Evolutionary conservation across 2,797 vertebrate species (phyloP).

Genomic region (Acestrorhynchus altus): DNA sequence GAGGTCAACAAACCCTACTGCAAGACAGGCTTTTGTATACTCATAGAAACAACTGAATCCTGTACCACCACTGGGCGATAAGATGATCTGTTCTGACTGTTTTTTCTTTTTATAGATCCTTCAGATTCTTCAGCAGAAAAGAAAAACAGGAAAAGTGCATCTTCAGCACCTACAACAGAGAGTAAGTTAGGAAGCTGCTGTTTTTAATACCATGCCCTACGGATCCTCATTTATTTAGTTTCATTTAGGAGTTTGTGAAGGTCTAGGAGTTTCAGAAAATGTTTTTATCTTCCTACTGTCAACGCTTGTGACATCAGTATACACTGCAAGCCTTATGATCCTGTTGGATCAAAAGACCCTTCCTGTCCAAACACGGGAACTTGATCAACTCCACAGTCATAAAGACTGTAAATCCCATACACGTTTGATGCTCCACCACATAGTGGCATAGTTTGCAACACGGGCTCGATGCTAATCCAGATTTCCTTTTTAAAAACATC

Average conservation of each 20-base stretch:
- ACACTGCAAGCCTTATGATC: slow-evolving; percentile 27
- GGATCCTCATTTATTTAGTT: too few species aligned
- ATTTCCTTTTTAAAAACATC: slow-evolving; percentile 34
- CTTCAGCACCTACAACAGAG: slow-evolving; percentile 84
- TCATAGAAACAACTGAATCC: not conserved
- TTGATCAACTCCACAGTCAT: not conserved
- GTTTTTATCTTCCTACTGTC: not conserved
- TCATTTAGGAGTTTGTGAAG: not conserved
- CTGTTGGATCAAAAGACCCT: slow-evolving; percentile 1
- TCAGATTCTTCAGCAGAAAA: slow-evolving; percentile 76
- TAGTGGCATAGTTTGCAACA: not conserved
- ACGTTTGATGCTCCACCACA: slow-evolving; percentile 6
- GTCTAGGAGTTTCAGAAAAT: not conserved
- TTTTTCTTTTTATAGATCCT: slow-evolving; percentile 41
- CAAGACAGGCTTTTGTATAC: not conserved
- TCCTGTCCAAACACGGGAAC: slow-evolving; percentile 13
- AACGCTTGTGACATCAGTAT: not conserved
- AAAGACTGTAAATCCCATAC: slow-evolving; percentile 6
- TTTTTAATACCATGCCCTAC: not conserved
- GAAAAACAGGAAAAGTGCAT: slow-evolving; percentile 87
- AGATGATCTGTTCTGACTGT: not conserved
- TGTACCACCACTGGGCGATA: not conserved
- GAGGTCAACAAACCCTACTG: not conserved
- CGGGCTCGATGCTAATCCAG: slow-evolving; percentile 5
- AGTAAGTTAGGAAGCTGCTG: slow-evolving; percentile 76